Base-by-base conservation (phyloP, 2,113 vertebrate species). In the Catharus fuscescens region DNA sequence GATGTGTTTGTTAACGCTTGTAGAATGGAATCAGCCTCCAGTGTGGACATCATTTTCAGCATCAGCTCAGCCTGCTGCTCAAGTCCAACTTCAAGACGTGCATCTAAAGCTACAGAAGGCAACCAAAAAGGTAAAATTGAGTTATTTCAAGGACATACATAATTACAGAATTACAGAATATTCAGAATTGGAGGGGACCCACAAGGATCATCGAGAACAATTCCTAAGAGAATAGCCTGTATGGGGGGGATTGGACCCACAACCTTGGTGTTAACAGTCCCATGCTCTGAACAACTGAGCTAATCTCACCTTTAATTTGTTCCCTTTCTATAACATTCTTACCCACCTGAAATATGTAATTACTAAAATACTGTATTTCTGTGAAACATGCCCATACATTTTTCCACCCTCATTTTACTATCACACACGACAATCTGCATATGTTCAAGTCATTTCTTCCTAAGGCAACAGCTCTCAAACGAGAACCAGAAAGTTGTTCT, bases 11-110 rank as follows among this genome's bases (percentile, higher is more conserved):
- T 99, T 91, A 99, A 98, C 17, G 99, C 99, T 90, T 99, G 99
- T 40, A 99, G 96, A 96, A 99, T 99, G 57, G 99, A 99, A 96
- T 99, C 99, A 5, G 99, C 99, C 98, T 99, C 99, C 61, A 99
- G 92, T 3, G 99, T 99, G 44, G 99, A 99, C 99, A 99, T 99
- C 99, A 99, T 99, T 97, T 99, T 99, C 82, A 99, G 97, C 99
- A 99, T 99, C 89, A 99, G 98, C 92, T 99, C 99, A 40, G 99
- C 99, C 95, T 99, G 99, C 89, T 99, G 99, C 93, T 99, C 99
- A 88, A 99, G 98, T 66, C 99, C 99, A 96, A 99, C 99, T 96
- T 99, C 99, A 8, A 99, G 97, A 65, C 99, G 99, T 56, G 99
- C 99, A 93, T 99, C 99, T 95, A 99, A 97, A 48, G 99, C 99